Evolutionary conservation across 2,113 vertebrate genomes (phyloP), one percentile per base, ranked within the genome.

Genomic region (Mola mola): DNA sequence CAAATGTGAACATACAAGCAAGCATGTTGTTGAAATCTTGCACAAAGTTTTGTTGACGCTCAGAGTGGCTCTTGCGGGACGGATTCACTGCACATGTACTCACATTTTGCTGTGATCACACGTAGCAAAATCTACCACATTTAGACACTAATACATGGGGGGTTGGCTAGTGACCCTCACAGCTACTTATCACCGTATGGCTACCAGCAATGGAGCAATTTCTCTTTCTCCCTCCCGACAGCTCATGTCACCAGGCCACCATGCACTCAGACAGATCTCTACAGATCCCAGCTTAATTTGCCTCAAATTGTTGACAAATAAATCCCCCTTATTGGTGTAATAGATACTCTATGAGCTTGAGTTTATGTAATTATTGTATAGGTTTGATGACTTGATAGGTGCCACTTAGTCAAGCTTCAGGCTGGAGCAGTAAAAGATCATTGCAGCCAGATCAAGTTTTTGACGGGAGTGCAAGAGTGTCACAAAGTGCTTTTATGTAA

Each of bases 401-500:
- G 62, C 53, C 69, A 78, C 84, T 85, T 80, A 78, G 47, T 31
- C 55, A 31, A 66, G 58, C 60, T 66, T 59, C 50, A 40, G 56
- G 48, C 38, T 50, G 69, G 48, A 43, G 51, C 71, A 75, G 66
- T 65, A 81, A 85, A 75, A 70, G 65, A 87, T 87, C 70, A 71
- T 22, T 29, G 17, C 76, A 70, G 75, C 80, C 72, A 22, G 77
- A 82, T 82, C 80, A 85, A 78, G 80, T 81, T 64, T 72, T 51
- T 38, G 34, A 74, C 70, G 28, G 52, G 55, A 74, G 71, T 71
- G 56, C 24, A 28, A 31, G 43, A 76, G 73, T 59, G 67, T 77
- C 74, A 57, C 69, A 57, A 79, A 83, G 76, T 81, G 85, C 82
- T 85, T 87, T 88, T 73, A 85, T 84, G 83, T 77, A 88, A 87